A percentile compares a stretch with the other conserved stretches of the same genome.
Evolutionary conservation across 2,888 invertebrate genomes (phyloP).

Genomic region (Drosophila infuscata): DNA sequence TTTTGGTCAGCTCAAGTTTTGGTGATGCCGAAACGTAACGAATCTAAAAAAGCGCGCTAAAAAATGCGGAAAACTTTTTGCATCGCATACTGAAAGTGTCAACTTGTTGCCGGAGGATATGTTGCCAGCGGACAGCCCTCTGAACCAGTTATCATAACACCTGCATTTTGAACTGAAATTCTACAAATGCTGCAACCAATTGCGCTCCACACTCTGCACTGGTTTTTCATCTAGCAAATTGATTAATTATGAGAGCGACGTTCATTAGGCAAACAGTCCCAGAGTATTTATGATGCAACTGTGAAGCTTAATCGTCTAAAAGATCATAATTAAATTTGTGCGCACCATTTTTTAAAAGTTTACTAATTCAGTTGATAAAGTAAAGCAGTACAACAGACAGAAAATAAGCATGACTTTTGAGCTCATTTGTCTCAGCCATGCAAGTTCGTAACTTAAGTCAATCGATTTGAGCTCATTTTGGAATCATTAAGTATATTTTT

Average conservation of each 20-base stretch:
- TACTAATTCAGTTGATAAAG: background rate
- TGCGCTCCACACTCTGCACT: background rate
- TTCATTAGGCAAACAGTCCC: slow-evolving; percentile 21
- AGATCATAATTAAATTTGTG: background rate
- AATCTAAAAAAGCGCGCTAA: slow-evolving; percentile 59
- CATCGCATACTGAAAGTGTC: slow-evolving; percentile 71
- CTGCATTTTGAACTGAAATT: slow-evolving; percentile 23
- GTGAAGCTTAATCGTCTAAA: background rate
- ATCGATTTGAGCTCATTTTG: slow-evolving; percentile 22
- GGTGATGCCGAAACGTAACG: slow-evolving; percentile 38
- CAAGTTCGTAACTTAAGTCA: slow-evolving; percentile 53
- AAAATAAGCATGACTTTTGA: background rate
- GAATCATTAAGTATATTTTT: background rate
- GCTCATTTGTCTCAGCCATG: background rate
- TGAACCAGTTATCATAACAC: slow-evolving; percentile 57
- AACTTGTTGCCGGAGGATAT: slow-evolving; percentile 53
- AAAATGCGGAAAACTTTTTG: slow-evolving; percentile 73
- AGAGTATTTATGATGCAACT: slow-evolving; percentile 38
- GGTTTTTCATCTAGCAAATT: slow-evolving; percentile 35
- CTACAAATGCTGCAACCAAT: slow-evolving; percentile 24
- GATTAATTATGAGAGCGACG: slow-evolving; percentile 47
- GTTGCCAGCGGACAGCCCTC: slow-evolving; percentile 40
- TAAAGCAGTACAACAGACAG: slow-evolving; percentile 6
- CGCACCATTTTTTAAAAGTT: background rate
- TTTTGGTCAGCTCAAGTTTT: slow-evolving; percentile 73